phyloP scores from a whole-genome alignment of 2,888 invertebrate species.

The Eristalinus sepulchralis region DNA sequence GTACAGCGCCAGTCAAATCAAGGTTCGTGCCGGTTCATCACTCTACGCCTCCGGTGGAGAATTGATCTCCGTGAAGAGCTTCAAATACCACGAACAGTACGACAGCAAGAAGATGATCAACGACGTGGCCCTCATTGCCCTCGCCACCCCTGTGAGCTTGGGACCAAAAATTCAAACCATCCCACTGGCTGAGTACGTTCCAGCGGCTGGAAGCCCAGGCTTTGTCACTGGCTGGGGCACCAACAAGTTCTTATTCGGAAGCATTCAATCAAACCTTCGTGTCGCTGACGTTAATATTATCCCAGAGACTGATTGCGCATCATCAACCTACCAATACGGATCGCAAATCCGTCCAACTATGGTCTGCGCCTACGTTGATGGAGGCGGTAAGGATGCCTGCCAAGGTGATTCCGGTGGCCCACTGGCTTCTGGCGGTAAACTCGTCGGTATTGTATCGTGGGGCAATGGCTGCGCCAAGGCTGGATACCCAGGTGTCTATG shows the following conservation, averaged over 20 bases:
- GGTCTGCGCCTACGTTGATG: slow-evolving; percentile 74
- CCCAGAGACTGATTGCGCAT: slow-evolving; percentile 79
- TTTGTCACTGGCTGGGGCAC: slow-evolving; percentile 74
- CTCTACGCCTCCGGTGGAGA: slow-evolving; percentile 76
- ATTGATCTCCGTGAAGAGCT: slow-evolving; percentile 67
- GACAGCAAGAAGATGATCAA: slow-evolving; percentile 81
- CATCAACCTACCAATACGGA: slow-evolving; percentile 79
- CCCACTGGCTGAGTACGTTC: slow-evolving; percentile 77
- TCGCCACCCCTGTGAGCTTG: slow-evolving; percentile 80
- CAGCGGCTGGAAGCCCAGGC: slow-evolving; percentile 62
- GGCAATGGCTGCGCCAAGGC: background rate
- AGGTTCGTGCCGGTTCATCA: slow-evolving; percentile 82
- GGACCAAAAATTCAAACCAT: slow-evolving; percentile 79
- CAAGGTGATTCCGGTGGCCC: background rate
- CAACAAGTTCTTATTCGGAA: slow-evolving; percentile 72
- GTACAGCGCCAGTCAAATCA: slow-evolving; percentile 46
- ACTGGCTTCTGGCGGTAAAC: background rate
- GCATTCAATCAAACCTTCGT: slow-evolving; percentile 78
- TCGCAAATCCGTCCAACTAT: slow-evolving; percentile 69
- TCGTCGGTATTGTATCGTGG: background rate
- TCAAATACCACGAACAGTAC: slow-evolving; percentile 78
- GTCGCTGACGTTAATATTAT: slow-evolving; percentile 81
- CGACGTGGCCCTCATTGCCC: slow-evolving; percentile 83
- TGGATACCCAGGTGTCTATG: too few relatives aligned
- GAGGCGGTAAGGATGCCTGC: background rate